phyloP scores from a whole-genome alignment of 2,797 vertebrate species.

The Squalus acanthias region DNA sequence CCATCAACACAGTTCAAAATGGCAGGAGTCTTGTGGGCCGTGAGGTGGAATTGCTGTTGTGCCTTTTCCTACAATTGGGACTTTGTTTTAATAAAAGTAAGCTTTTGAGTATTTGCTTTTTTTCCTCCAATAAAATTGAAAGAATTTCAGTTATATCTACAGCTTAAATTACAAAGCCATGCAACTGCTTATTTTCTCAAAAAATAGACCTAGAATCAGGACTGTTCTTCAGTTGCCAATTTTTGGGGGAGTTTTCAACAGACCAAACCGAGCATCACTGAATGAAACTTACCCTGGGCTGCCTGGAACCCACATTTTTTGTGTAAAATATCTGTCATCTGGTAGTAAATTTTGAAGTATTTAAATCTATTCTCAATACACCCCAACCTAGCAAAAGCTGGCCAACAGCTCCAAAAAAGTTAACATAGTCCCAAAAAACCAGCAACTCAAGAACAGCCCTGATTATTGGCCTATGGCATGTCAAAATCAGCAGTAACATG shows the following conservation, averaged over 20 bases:
- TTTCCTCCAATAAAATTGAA: neutral
- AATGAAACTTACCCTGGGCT: neutral
- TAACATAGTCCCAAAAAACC: neutral
- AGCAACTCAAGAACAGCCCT: neutral
- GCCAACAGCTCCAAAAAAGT: neutral
- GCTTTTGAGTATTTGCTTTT: neutral
- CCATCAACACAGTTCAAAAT: neutral
- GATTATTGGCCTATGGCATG: neutral
- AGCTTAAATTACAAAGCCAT: neutral
- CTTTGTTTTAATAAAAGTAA: neutral
- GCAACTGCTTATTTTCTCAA: neutral
- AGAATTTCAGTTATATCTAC: neutral
- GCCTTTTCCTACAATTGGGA: neutral
- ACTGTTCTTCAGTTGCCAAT: neutral
- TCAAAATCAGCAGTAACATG: neutral
- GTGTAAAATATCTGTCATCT: neutral
- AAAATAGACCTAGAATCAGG: neutral
- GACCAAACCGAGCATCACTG: neutral
- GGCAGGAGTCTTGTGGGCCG: neutral
- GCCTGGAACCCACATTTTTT: neutral
- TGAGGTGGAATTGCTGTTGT: neutral
- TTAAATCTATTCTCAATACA: neutral
- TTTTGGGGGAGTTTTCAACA: neutral
- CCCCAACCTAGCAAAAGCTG: neutral
- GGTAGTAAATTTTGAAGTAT: neutral